Evolutionary conservation across 2,113 vertebrate species (phyloP).

Genomic region (Philantomba maxwellii): DNA sequence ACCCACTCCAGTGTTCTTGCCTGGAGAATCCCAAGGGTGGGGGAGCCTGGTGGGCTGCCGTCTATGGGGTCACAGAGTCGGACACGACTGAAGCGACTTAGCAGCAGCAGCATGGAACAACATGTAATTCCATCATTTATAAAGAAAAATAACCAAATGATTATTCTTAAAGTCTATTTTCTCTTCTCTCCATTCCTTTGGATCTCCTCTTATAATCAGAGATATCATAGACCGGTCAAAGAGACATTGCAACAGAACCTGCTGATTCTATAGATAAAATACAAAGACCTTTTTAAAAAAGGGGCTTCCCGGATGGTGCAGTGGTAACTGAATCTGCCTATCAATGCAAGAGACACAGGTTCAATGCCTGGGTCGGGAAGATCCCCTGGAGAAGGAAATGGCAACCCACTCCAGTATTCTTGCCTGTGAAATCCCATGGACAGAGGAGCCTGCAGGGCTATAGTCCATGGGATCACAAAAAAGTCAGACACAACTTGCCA

Average conservation of each 20-base stretch:
- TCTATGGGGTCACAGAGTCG: too few species aligned
- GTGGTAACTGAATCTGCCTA: background rate
- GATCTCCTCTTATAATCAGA: background rate
- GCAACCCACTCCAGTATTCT: background rate
- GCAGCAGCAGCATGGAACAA: background rate
- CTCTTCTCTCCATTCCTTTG: background rate
- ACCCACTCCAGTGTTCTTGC: too few species aligned
- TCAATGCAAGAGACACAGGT: background rate
- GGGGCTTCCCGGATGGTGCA: background rate
- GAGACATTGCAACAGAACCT: background rate
- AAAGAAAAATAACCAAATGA: background rate
- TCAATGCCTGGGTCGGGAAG: background rate
- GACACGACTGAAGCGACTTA: too few species aligned
- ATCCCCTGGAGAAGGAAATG: background rate
- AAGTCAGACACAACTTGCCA: background rate
- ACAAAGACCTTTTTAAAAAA: background rate
- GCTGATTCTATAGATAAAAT: background rate
- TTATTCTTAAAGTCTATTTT: background rate
- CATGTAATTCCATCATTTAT: background rate
- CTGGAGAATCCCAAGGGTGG: too few species aligned
- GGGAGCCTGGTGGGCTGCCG: too few species aligned
- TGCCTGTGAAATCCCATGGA: background rate
- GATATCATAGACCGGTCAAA: background rate
- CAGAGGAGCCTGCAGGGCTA: background rate
- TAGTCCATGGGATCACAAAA: background rate